These are phyloP conservation scores for Camponotus vicinus DNA, from an alignment of 1,140 invertebrate species.

Conservation along the genomic window DNA sequence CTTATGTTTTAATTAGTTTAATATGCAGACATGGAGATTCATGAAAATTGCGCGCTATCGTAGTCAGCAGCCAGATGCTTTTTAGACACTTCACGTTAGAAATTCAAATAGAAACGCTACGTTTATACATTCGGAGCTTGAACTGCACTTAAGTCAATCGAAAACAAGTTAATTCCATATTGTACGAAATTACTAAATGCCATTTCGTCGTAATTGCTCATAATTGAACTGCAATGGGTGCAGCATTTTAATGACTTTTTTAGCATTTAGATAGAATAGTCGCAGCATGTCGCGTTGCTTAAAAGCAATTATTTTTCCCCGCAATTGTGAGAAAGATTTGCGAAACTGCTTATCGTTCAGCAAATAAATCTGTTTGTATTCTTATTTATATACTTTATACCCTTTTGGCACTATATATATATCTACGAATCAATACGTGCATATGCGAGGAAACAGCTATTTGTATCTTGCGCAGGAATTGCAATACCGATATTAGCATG, in stretches of 20 bases:
- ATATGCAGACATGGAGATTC: conserved; percentile 29
- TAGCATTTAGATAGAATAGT: conserved; percentile 26
- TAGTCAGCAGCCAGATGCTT: neutral
- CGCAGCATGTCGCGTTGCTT: neutral
- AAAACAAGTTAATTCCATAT: conserved; percentile 67
- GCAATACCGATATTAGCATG: conserved; percentile 34
- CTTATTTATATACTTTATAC: neutral
- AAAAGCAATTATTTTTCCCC: conserved; percentile 40
- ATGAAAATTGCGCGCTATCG: conserved; percentile 18
- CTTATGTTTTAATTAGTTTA: conserved; percentile 36
- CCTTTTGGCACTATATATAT: neutral
- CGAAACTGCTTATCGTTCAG: neutral
- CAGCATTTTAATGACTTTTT: conserved; percentile 33
- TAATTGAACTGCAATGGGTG: conserved; percentile 40
- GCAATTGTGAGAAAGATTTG: conserved; percentile 10
- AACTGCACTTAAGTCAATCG: conserved; percentile 36
- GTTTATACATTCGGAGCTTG: conserved; percentile 16
- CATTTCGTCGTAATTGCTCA: conserved; percentile 60
- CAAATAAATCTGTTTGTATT: conserved; percentile 13
- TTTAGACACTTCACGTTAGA: conserved; percentile 22
- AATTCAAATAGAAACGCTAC: conserved; percentile 28
- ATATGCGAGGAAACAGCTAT: conserved; percentile 27
- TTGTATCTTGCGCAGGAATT: conserved; percentile 26
- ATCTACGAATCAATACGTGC: conserved; percentile 17
- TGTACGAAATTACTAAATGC: conserved; percentile 55